Conservation (phyloP, 1,140 invertebrate species). For the Penaeus japonicus region DNA sequence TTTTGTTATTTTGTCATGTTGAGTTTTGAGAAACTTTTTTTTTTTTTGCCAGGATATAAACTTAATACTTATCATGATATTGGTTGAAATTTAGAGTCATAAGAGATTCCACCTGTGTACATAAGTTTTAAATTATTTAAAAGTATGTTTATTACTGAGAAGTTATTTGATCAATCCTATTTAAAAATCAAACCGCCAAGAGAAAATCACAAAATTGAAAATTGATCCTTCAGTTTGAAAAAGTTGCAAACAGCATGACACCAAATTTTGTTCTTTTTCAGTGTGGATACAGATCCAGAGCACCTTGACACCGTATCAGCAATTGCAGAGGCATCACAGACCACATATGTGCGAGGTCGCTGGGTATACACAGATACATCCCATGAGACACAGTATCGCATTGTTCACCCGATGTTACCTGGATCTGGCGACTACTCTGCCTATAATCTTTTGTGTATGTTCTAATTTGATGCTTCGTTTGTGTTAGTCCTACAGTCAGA, state of each 20-base stretch:
- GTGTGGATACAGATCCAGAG: constrained; percentile 16
- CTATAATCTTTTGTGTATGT: constrained; percentile 76
- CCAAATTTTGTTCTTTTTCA: not conserved
- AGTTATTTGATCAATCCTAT: too few relatives aligned
- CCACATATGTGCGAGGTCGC: constrained; percentile 76
- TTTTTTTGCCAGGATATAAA: not conserved
- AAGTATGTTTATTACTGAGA: too few relatives aligned
- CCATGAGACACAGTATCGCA: constrained; percentile 75
- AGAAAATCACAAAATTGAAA: too few relatives aligned
- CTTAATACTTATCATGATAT: too few relatives aligned
- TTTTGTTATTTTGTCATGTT: not conserved
- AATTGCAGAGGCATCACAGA: constrained; percentile 78
- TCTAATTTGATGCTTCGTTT: too few relatives aligned
- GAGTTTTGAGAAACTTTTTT: not conserved
- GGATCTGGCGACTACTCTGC: constrained; percentile 80
- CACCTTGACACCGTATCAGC: constrained; percentile 71
- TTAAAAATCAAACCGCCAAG: too few relatives aligned
- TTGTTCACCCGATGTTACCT: constrained; percentile 79
- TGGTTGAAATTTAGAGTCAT: too few relatives aligned
- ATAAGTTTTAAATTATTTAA: too few relatives aligned
- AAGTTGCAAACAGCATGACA: too few relatives aligned
- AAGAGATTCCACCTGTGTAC: too few relatives aligned
- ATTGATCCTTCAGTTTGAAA: too few relatives aligned
- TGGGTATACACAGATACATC: constrained; percentile 76
- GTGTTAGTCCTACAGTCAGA: constrained; percentile 30